These are phyloP conservation scores for Hemiprocne comata DNA, from an alignment of 2,113 vertebrate species.

Conservation along the genomic window DNA sequence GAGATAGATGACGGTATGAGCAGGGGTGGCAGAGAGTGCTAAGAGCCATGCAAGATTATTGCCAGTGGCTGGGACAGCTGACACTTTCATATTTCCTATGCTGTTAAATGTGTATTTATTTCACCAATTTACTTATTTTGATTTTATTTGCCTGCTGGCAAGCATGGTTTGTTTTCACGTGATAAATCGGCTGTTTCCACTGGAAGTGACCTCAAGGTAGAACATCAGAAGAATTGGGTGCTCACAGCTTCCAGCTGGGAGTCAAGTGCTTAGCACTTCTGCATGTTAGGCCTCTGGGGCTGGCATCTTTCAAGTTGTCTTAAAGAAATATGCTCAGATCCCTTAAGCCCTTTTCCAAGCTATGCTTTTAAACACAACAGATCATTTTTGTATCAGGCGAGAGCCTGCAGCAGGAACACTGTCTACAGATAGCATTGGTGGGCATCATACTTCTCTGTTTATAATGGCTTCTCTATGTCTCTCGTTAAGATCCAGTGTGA, in stretches of 20 bases:
- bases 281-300: not conserved
- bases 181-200: not conserved
- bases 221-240: not conserved
- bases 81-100: not conserved
- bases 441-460: not conserved
- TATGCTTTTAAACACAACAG: not conserved
- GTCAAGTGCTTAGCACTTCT: not conserved
- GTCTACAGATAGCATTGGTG: not conserved
- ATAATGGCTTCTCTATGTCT: not conserved
- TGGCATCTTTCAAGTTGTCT: not conserved
- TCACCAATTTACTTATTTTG: not conserved
- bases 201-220: not conserved
- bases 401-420: not conserved
- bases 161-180: not conserved
- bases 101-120: not conserved
- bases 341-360: not conserved
- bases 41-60: not conserved
- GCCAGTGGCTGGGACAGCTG: not conserved
- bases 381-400: not conserved
- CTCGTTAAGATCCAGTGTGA: not conserved
- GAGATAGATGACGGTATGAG: not conserved
- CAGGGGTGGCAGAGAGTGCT: not conserved
- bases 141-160: not conserved
- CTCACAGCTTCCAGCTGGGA: not conserved
- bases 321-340: not conserved